Percentiles rank a stretch among this genome's conserved stretches.
Evolutionary conservation across 2,888 invertebrate species (phyloP).

Genomic region (Zhengitettix transpicula): DNA sequence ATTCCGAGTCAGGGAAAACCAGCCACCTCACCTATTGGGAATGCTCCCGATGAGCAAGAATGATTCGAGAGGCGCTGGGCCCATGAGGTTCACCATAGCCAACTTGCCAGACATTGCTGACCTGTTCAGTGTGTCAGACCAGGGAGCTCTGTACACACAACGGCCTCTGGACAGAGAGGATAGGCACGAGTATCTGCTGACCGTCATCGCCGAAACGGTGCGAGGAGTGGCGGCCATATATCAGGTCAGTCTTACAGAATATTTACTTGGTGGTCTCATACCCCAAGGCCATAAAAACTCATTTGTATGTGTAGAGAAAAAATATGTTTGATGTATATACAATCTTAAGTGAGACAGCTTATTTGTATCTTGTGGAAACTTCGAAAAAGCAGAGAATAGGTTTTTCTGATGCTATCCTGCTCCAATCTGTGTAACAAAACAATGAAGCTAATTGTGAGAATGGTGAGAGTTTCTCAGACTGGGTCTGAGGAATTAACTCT

Average conservation of each 20-base stretch:
- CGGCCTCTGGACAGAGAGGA: conserved; percentile 61
- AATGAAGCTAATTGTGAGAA: too few relatives aligned
- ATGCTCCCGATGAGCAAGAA: conserved; percentile 13
- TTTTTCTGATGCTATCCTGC: too few relatives aligned
- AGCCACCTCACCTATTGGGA: conserved; percentile 31
- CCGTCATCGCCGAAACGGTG: conserved; percentile 61
- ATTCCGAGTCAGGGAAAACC: conserved; percentile 65
- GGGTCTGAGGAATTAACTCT: too few relatives aligned
- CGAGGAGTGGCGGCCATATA: conserved; percentile 57
- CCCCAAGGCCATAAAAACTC: too few relatives aligned
- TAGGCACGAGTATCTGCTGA: conserved; percentile 53
- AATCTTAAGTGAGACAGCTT: too few relatives aligned
- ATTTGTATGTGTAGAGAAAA: too few relatives aligned
- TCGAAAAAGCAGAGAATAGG: too few relatives aligned
- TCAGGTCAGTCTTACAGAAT: conserved; percentile 41
- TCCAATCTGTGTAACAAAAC: too few relatives aligned
- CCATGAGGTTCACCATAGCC: conserved; percentile 57
- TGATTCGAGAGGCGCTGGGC: conserved; percentile 27
- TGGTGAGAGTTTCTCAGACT: too few relatives aligned
- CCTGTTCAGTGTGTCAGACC: conserved; percentile 56
- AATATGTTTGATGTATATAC: too few relatives aligned
- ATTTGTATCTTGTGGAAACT: too few relatives aligned
- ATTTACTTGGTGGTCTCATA: too few relatives aligned
- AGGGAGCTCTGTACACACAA: conserved; percentile 64
- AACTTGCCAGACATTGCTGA: conserved; percentile 70